A percentile compares a stretch with the other conserved stretches of the same genome.
Evolutionary conservation across 2,113 vertebrate genomes (phyloP).

Genomic region (Corythornis madagascariensis): DNA sequence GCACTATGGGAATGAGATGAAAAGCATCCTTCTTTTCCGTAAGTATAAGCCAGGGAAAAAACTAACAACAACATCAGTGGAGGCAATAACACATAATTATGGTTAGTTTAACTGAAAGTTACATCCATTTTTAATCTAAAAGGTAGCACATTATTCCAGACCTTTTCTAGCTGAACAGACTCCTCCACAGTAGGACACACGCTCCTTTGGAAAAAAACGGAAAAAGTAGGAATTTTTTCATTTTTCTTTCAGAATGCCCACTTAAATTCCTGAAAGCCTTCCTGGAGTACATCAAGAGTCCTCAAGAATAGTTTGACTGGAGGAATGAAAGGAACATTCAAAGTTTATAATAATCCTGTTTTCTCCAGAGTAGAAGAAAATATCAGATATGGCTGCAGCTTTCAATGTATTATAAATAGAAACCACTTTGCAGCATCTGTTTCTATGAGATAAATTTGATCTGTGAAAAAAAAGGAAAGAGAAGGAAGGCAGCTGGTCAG

Average conservation of each 20-base stretch:
- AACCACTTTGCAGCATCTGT: neutral
- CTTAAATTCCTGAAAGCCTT: constrained; percentile 10
- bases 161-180: neutral
- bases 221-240: neutral
- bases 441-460: constrained; percentile 30
- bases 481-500: constrained; percentile 40
- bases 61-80: neutral
- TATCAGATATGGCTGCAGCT: neutral
- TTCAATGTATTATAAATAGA: constrained; percentile 11
- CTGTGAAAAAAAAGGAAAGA: neutral
- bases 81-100: neutral
- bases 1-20: neutral
- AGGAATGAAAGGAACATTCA: neutral
- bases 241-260: neutral
- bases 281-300: neutral
- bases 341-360: neutral
- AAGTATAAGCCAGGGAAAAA: neutral
- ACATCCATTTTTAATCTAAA: neutral
- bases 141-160: neutral
- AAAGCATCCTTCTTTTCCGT: neutral
- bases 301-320: neutral
- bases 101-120: neutral
- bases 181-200: neutral
- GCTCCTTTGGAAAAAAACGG: neutral
- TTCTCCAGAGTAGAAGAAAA: neutral